phyloP scores from a whole-genome alignment of 1,140 invertebrate genomes.

The Lucilia cuprina region DNA sequence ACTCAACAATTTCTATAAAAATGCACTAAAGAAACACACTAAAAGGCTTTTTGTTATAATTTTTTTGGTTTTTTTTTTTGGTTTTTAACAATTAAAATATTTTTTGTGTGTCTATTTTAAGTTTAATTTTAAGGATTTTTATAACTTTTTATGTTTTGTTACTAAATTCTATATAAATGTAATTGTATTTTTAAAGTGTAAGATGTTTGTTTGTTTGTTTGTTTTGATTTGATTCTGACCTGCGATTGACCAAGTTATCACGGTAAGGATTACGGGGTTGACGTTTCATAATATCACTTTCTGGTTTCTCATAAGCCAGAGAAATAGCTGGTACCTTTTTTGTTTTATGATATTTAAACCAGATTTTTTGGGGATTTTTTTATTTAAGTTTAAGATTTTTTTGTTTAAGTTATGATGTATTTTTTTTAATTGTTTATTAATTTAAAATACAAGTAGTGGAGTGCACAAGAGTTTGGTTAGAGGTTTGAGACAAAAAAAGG shows the following conservation, averaged over 20 bases:
- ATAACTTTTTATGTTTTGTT: neutral
- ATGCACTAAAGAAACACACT: slow-evolving; percentile 27
- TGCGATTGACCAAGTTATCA: slow-evolving; percentile 98
- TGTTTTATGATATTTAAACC: slow-evolving; percentile 16
- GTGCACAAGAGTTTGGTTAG: slow-evolving; percentile 11
- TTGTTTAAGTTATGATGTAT: neutral
- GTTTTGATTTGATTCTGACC: slow-evolving; percentile 67
- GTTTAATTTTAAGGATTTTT: neutral
- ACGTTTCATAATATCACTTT: slow-evolving; percentile 99
- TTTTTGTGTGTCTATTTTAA: neutral
- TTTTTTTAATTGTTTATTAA: no score
- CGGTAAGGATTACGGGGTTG: slow-evolving; percentile 94
- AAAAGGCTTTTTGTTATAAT: slow-evolving; percentile 32
- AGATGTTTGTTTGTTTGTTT: slow-evolving; percentile 41
- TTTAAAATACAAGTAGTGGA: neutral
- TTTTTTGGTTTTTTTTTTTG: slow-evolving; percentile 38
- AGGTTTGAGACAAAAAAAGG: slow-evolving; percentile 25
- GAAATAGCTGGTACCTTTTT: slow-evolving; percentile 97
- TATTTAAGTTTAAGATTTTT: slow-evolving; percentile 30
- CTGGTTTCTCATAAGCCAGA: slow-evolving; percentile 98
- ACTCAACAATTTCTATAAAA: neutral
- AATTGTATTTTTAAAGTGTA: slow-evolving; percentile 34
- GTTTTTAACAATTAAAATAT: slow-evolving; percentile 19
- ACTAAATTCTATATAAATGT: slow-evolving; percentile 23
- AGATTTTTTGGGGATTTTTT: slow-evolving; percentile 40